A percentile compares a stretch with the other conserved stretches of the same genome.
phyloP scores from a whole-genome alignment of 2,888 invertebrate genomes.

The Pogonocherus hispidulus region DNA sequence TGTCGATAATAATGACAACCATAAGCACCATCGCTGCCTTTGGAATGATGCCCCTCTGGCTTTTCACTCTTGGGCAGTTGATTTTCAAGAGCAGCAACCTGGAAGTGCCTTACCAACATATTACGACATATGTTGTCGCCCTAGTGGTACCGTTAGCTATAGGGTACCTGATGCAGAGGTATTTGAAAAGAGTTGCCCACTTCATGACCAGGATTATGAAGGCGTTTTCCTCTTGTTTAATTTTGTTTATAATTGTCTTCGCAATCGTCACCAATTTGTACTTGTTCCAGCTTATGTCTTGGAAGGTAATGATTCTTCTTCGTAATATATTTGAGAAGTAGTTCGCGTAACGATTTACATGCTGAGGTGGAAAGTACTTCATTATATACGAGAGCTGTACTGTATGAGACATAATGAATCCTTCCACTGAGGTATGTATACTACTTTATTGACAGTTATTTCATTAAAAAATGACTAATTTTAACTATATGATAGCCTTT shows the following conservation, averaged over 20 bases:
- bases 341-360: no score
- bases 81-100: slow-evolving; percentile 74
- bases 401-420: no score
- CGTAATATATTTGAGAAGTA: no score
- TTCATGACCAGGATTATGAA: slow-evolving; percentile 86
- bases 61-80: slow-evolving; percentile 83
- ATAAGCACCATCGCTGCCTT: slow-evolving; percentile 86
- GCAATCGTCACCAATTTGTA: slow-evolving; percentile 92
- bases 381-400: no score
- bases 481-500: no score
- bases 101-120: slow-evolving; percentile 83
- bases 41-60: slow-evolving; percentile 92
- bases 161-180: slow-evolving; percentile 77
- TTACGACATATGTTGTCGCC: slow-evolving; percentile 81
- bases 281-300: slow-evolving; percentile 89
- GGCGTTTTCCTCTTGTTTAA: slow-evolving; percentile 83
- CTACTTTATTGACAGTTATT: no score
- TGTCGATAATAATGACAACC: slow-evolving; percentile 96
- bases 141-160: slow-evolving; percentile 84
- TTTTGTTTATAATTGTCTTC: slow-evolving; percentile 87
- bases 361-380: no score
- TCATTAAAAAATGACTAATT: no score
- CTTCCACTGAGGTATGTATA: no score
- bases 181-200: slow-evolving; percentile 76
- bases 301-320: slow-evolving; percentile 76